phyloP scores from a whole-genome alignment of 37 sponge, comb jelly and placozoan species.

The Spongilla lacustris region DNA sequence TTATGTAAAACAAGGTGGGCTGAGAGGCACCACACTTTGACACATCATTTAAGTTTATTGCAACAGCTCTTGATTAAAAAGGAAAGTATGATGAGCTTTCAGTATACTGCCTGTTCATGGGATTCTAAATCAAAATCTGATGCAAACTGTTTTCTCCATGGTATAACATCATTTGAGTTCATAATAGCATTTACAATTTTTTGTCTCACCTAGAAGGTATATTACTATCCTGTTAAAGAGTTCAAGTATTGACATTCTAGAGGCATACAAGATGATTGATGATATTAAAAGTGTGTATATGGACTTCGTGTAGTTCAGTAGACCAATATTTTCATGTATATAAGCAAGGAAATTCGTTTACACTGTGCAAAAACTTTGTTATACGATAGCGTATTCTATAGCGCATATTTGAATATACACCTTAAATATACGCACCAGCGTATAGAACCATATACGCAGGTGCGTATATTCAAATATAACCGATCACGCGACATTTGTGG shows the following conservation, averaged over 20 bases:
- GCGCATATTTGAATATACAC: too few species aligned
- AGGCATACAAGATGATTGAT: slow-evolving; percentile 39
- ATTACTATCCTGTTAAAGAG: slow-evolving; percentile 56
- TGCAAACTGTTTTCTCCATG: slow-evolving; percentile 20
- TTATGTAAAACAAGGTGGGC: slow-evolving; percentile 55
- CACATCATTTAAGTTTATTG: slow-evolving; percentile 48
- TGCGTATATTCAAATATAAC: too few species aligned
- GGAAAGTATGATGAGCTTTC: slow-evolving; percentile 33
- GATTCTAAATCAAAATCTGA: slow-evolving; percentile 12
- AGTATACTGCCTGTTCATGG: slow-evolving; percentile 29
- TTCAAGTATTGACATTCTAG: slow-evolving; percentile 47
- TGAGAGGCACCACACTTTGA: slow-evolving; percentile 45
- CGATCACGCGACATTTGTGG: too few species aligned
- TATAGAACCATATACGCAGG: too few species aligned
- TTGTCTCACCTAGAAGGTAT: slow-evolving; percentile 44
- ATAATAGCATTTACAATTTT: neutral
- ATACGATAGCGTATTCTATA: too few species aligned
- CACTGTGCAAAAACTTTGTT: too few species aligned
- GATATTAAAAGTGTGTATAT: slow-evolving; percentile 30
- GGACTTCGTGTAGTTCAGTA: slow-evolving; percentile 7
- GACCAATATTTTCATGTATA: slow-evolving; percentile 19
- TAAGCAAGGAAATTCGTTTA: slow-evolving; percentile 12
- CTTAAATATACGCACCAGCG: too few species aligned
- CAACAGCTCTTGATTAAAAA: slow-evolving; percentile 16
- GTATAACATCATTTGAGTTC: slow-evolving; percentile 45